Evolutionary conservation across 2,888 invertebrate species (phyloP), one percentile per base, ranked within the genome.

Genomic region (Cancer borealis): DNA sequence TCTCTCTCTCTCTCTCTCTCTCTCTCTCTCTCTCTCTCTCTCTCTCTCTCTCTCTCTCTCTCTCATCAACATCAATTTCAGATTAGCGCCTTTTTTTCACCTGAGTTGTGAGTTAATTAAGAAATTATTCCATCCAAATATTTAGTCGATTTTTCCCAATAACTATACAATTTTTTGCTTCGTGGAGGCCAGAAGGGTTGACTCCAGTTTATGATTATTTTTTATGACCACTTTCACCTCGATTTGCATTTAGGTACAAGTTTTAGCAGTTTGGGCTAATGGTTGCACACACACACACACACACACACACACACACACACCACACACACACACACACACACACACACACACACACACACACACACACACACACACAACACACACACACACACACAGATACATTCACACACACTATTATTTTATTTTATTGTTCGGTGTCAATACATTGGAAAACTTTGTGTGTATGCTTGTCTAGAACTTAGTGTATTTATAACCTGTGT

Each of bases 231-330:
- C 79, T 79, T 79, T 30, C 14, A 79, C 79, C 26, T 8, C 79
- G 79, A 79, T 79, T 79, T 79, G 79, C 79, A 79, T 79, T 79
- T 79, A 79, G 79, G 79, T 79, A 79, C 79, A 30, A 79, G 79
- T 79, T 79, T 79, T 79, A 79, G 30, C 79, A 79, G 79, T 79
- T 79, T 79, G 21, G 79, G 79, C 79, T 79, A 79, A 79, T 79
- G 79, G 79, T 30, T 79, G 79, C 79, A 79, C 79, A 79, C 79
- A 79, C 79, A 30, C 79, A 79, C 79, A 30, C 79, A n/a, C 66
- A 66, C 66, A 66, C 66, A 66, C 66, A 66, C 66, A 66, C 66
- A 66, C 66, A 66, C 66, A 66, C 66, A 66, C 66, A 66, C 66
- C 66, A 66, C 66, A 66, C 66, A 66, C 66, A 66, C 66, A 66